These are phyloP conservation scores for Herminia tarsipennalis DNA, from an alignment of 2,888 invertebrate species.

Conservation along the genomic window DNA sequence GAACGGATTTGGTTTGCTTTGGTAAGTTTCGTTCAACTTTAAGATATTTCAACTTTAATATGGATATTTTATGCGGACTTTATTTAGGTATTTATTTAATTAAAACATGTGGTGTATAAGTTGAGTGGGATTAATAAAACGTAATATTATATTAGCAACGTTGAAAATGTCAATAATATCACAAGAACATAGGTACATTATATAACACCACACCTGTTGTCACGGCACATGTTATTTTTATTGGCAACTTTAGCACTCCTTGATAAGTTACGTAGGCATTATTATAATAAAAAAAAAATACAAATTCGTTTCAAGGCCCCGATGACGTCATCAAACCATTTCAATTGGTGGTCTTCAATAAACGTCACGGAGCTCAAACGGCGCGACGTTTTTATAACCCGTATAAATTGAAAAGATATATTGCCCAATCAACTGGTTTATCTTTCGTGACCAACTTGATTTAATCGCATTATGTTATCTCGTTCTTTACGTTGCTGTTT, in stretches of 20 bases:
- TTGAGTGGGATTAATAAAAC: not conserved
- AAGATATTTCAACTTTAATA: too few relatives aligned
- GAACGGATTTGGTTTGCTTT: conserved; percentile 83
- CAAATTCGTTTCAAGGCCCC: conserved; percentile 24
- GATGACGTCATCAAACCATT: conserved; percentile 41
- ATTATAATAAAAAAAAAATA: conserved; percentile 9
- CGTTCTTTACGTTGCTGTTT: conserved; percentile 17
- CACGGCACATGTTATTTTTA: conserved; percentile 28
- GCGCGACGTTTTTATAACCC: conserved; percentile 51
- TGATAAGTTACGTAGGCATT: conserved; percentile 22
- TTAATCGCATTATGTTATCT: conserved; percentile 35
- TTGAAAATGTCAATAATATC: conserved; percentile 16
- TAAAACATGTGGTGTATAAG: not conserved
- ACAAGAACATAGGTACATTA: conserved; percentile 16
- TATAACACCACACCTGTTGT: conserved; percentile 32
- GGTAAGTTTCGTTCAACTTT: conserved; percentile 66
- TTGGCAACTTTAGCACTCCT: conserved; percentile 15
- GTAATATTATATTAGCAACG: not conserved
- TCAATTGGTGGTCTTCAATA: conserved; percentile 42
- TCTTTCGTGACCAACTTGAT: conserved; percentile 43
- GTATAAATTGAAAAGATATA: conserved; percentile 54
- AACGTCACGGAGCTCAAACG: conserved; percentile 43
- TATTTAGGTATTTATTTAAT: too few relatives aligned
- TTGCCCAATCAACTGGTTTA: conserved; percentile 48
- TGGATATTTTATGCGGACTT: too few relatives aligned